phyloP scores from a whole-genome alignment of 2,113 vertebrate genomes.

The Cryptoleucopteryx plumbea region DNA sequence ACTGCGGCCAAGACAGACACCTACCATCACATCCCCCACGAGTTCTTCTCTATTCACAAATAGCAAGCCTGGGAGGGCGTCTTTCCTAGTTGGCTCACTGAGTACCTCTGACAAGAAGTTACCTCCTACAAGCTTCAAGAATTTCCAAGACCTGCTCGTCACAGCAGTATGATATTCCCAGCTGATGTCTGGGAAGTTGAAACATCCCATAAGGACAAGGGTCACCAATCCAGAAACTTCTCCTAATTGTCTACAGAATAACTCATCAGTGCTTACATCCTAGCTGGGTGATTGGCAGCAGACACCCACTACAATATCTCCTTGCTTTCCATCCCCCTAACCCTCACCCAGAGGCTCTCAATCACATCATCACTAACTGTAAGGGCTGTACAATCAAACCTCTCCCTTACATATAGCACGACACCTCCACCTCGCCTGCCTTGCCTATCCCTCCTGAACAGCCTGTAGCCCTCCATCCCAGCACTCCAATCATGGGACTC shows the following conservation, averaged over 20 bases:
- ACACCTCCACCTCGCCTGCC: background rate
- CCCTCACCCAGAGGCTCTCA: background rate
- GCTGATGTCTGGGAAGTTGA: background rate
- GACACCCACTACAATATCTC: background rate
- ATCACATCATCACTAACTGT: background rate
- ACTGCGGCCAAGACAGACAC: background rate
- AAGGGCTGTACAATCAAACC: background rate
- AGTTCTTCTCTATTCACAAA: background rate
- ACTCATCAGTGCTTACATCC: background rate
- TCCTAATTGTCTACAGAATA: background rate
- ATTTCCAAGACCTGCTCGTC: background rate
- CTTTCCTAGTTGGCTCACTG: no score
- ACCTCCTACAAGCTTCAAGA: no score
- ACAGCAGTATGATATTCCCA: background rate
- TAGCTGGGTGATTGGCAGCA: background rate
- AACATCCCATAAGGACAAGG: background rate
- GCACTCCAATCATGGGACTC: background rate
- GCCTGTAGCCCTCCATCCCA: background rate
- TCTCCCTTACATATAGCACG: background rate
- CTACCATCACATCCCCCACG: background rate
- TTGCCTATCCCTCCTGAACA: background rate
- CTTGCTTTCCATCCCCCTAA: background rate
- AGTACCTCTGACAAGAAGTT: background rate
- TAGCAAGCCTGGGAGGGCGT: background rate
- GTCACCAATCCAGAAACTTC: background rate